Evolutionary conservation across 2,888 invertebrate species (phyloP).

Genomic region (Odontocolon sp.): DNA sequence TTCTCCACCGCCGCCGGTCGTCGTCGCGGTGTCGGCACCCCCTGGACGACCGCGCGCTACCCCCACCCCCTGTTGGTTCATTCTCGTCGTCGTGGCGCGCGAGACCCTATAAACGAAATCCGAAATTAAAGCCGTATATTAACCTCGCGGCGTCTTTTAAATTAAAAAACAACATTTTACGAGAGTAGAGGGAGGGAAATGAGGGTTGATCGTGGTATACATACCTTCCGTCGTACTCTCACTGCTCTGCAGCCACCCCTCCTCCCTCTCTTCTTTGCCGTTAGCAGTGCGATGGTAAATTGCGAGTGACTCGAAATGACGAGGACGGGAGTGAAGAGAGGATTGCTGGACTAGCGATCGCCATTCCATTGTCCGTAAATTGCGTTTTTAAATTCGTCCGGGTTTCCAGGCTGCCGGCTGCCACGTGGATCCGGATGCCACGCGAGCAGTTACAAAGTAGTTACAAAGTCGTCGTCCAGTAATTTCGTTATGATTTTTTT

Average conservation of each 20-base stretch:
- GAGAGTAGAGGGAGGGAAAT: constrained; percentile 56
- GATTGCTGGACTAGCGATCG: constrained; percentile 69
- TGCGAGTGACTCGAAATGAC: constrained; percentile 1
- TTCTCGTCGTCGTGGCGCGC: constrained; percentile 18
- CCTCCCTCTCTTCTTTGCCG: constrained; percentile 35
- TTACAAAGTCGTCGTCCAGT: not conserved
- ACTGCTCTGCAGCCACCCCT: constrained; percentile 22
- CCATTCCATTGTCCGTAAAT: constrained; percentile 77
- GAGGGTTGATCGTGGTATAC: not conserved
- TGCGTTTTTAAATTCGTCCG: constrained; percentile 77
- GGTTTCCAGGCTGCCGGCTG: constrained; percentile 58
- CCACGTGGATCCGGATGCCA: constrained; percentile 64
- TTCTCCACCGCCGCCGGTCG: constrained; percentile 46
- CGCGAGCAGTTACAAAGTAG: constrained; percentile 13
- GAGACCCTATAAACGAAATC: constrained; percentile 74
- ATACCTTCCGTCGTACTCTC: not conserved
- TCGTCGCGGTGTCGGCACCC: constrained; percentile 48
- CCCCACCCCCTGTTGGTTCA: constrained; percentile 7
- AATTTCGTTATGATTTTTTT: too few species aligned
- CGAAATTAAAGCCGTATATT: constrained; percentile 80
- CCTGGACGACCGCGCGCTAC: constrained; percentile 8
- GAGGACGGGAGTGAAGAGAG: constrained; percentile 43
- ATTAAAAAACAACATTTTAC: constrained; percentile 80
- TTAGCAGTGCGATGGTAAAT: constrained; percentile 34
- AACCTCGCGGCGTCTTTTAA: constrained; percentile 76